Evolutionary conservation across 2,113 vertebrate genomes (phyloP).

Genomic region (Hippopotamus amphibius): DNA sequence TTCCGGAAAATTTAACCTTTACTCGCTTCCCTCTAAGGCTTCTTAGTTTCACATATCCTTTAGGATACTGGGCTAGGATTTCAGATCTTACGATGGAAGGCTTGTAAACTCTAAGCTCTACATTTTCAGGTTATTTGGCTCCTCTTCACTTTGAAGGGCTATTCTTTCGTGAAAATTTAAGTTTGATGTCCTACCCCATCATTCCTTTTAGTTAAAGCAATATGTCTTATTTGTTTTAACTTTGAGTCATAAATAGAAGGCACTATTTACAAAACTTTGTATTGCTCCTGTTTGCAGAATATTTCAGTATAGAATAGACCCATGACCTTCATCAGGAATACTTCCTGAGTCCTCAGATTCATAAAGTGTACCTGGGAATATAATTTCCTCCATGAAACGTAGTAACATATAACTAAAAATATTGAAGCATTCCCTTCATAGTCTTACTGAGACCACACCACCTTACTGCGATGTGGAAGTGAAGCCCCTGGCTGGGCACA

Average conservation of each 20-base stretch:
- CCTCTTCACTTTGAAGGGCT: constrained; percentile 41
- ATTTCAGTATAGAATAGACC: background rate
- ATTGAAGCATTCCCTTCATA: background rate
- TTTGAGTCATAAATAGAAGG: background rate
- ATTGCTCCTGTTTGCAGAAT: background rate
- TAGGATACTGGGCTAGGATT: background rate
- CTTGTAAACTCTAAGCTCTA: background rate
- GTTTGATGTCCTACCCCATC: background rate
- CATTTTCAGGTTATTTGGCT: background rate
- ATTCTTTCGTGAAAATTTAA: background rate
- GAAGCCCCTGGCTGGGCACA: background rate
- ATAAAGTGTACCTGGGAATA: background rate
- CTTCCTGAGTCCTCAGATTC: background rate
- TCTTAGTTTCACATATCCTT: background rate
- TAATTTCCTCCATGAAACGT: background rate
- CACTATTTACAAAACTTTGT: background rate
- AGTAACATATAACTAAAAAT: background rate
- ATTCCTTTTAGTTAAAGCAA: background rate
- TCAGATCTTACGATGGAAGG: background rate
- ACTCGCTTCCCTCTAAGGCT: background rate
- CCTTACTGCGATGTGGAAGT: background rate
- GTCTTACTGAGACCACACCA: background rate
- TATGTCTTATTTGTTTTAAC: constrained; percentile 17
- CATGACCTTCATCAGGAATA: background rate
- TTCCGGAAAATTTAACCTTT: background rate